phyloP scores from a whole-genome alignment of 1,140 invertebrate species.

The Trinorchestia longiramus region DNA sequence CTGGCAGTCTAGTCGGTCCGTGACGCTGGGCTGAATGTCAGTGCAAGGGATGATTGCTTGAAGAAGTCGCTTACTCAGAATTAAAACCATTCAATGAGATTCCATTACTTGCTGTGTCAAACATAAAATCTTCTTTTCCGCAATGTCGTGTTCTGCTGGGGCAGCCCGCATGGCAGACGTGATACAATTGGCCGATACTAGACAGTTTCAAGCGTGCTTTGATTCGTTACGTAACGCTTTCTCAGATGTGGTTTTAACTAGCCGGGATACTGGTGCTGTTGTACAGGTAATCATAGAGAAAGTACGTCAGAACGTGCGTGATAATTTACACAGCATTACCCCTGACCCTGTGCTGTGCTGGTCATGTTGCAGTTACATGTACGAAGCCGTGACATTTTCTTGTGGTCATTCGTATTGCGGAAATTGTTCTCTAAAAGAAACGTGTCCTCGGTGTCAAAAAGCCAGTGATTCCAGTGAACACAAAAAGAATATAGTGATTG shows the following conservation, averaged over 20 bases:
- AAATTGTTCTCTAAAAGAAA: not conserved
- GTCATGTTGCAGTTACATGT: not conserved
- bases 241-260: not conserved
- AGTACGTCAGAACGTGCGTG: not conserved
- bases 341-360: not conserved
- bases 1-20: not conserved
- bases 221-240: slow-evolving; percentile 28
- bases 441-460: not conserved
- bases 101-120: not conserved
- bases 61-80: not conserved
- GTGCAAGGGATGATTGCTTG: not conserved
- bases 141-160: not conserved
- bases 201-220: not conserved
- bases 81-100: not conserved
- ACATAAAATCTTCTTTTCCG: not conserved
- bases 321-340: not conserved
- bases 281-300: not conserved
- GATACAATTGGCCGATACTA: slow-evolving; percentile 1
- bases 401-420: slow-evolving; percentile 37
- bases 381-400: not conserved
- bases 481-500: slow-evolving; percentile 26
- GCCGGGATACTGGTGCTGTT: not conserved
- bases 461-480: not conserved
- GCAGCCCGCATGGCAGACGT: not conserved
- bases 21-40: not conserved